Evolutionary conservation across 1,140 invertebrate species (phyloP).

Genomic region (Anadara kagoshimensis): DNA sequence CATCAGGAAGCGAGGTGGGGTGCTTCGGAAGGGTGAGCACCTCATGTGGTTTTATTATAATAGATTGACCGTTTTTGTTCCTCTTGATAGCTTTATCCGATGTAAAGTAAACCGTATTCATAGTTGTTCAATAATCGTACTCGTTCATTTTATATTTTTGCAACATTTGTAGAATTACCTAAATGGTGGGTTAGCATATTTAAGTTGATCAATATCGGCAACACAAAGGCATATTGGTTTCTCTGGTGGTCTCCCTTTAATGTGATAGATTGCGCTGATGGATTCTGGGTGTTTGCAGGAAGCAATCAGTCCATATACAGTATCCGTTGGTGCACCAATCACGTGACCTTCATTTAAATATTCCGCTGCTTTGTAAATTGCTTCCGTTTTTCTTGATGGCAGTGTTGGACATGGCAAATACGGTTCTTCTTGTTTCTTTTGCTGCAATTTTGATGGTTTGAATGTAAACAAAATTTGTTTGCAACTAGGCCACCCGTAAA

Average conservation of each 20-base stretch:
- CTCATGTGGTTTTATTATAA: too few relatives aligned
- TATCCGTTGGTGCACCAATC: conserved; percentile 60
- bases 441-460: conserved; percentile 11
- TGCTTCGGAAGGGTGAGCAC: too few relatives aligned
- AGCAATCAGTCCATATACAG: conserved; percentile 58
- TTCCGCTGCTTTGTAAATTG: conserved; percentile 43
- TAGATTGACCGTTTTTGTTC: too few relatives aligned
- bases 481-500: too few relatives aligned
- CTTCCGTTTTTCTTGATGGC: conserved; percentile 51
- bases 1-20: too few relatives aligned
- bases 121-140: too few relatives aligned
- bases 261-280: conserved; percentile 55
- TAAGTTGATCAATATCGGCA: conserved; percentile 56
- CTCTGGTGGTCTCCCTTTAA: conserved; percentile 59
- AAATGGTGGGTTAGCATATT: conserved; percentile 45
- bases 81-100: too few relatives aligned
- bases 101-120: too few relatives aligned
- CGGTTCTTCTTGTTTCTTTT: conserved; percentile 16
- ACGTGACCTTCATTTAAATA: conserved; percentile 52
- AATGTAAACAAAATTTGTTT: too few relatives aligned
- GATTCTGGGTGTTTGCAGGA: conserved; percentile 58
- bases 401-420: conserved; percentile 45
- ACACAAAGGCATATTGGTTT: conserved; percentile 63
- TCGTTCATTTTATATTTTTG: too few relatives aligned
- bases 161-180: too few relatives aligned